phyloP scores from a whole-genome alignment of 2,888 invertebrate species.

The Pimpla rufipes region DNA sequence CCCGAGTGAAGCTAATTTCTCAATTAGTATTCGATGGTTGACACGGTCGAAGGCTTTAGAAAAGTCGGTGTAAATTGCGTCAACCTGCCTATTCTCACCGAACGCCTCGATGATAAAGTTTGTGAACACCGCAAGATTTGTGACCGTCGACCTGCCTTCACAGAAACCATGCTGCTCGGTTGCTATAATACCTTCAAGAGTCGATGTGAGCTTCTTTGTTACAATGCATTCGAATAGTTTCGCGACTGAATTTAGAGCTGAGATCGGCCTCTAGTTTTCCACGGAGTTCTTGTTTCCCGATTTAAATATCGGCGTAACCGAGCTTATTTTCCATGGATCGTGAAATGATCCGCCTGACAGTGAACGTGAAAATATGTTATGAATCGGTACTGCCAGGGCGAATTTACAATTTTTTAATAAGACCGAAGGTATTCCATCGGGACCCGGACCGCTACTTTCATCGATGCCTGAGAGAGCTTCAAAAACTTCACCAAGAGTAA shows the following conservation, averaged over 20 bases:
- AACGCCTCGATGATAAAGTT: constrained; percentile 63
- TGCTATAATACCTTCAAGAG: neutral
- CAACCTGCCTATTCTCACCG: constrained; percentile 61
- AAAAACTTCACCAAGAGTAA: constrained; percentile 1
- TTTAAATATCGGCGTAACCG: constrained; percentile 59
- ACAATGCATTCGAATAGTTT: constrained; percentile 66
- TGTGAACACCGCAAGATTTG: constrained; percentile 62
- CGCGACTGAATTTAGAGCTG: constrained; percentile 41
- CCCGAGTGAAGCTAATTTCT: constrained; percentile 60
- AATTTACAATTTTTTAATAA: constrained; percentile 40
- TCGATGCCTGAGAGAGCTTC: constrained; percentile 22
- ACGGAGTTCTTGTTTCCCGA: constrained; percentile 44
- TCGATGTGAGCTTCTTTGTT: neutral
- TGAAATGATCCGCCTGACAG: constrained; percentile 52
- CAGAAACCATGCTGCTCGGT: constrained; percentile 57
- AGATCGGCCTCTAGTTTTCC: constrained; percentile 64
- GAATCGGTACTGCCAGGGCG: constrained; percentile 45
- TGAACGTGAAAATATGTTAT: constrained; percentile 50
- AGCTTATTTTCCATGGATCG: constrained; percentile 50
- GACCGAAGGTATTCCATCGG: constrained; percentile 48
- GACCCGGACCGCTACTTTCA: constrained; percentile 10
- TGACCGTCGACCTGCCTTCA: no score
- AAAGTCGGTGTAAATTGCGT: no score
- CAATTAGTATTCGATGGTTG: constrained; percentile 62
- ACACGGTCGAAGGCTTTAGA: no score